A percentile compares a stretch with the other conserved stretches of the same genome.
Conservation (phyloP, 2,888 invertebrate genomes). For the Drosophila parthenogenetica region DNA sequence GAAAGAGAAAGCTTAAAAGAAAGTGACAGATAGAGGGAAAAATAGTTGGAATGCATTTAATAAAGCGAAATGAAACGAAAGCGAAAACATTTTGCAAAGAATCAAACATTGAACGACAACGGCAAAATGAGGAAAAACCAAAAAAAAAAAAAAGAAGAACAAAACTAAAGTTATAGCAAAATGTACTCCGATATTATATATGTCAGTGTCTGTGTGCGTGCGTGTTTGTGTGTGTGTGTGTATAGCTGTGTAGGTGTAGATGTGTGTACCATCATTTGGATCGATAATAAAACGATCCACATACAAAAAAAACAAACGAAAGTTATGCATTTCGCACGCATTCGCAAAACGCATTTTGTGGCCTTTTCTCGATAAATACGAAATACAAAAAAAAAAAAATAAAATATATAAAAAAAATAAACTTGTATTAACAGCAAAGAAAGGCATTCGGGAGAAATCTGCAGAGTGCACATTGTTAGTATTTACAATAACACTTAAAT, state of each 20-base stretch:
- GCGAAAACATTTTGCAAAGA: no score
- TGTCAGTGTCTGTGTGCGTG: constrained; percentile 38
- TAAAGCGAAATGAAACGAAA: constrained; percentile 36
- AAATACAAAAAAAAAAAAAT: constrained; percentile 23
- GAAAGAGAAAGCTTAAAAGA: not conserved
- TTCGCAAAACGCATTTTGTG: constrained; percentile 72
- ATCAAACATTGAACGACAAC: constrained; percentile 37
- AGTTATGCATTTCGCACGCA: constrained; percentile 67
- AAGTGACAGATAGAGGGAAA: not conserved
- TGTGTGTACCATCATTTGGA: not conserved
- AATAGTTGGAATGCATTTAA: constrained; percentile 43
- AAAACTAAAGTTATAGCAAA: constrained; percentile 59
- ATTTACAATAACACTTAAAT: constrained; percentile 34
- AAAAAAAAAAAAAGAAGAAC: constrained; percentile 27
- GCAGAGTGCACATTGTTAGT: constrained; percentile 39
- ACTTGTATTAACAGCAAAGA: not conserved
- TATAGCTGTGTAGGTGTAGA: constrained; percentile 22
- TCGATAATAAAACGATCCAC: not conserved
- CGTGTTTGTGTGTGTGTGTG: constrained; percentile 23
- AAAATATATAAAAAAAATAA: not conserved
- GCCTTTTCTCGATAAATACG: constrained; percentile 68
- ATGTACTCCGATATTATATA: constrained; percentile 74
- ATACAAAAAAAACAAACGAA: constrained; percentile 18
- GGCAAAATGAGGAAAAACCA: not conserved
- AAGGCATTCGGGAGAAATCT: constrained; percentile 1